Evolutionary conservation across 2,888 invertebrate genomes (phyloP), one percentile per base, ranked within the genome.

Genomic region (Andrena hattorfiana): DNA sequence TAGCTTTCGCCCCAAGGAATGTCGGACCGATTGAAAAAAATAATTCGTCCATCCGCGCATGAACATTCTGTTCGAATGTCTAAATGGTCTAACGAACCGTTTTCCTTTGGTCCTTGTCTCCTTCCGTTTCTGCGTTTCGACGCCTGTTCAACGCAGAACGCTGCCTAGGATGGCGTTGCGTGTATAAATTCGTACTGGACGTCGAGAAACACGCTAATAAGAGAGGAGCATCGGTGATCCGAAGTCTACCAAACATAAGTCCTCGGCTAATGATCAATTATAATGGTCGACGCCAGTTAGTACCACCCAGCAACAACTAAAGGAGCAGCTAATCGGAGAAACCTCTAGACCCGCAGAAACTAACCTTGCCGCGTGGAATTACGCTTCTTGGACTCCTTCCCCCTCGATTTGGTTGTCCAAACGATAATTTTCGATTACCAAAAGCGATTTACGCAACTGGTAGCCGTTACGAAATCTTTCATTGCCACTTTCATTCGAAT

Each of bases 31-130:
- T 78, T 32, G 28, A 10, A 67, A 56, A 56, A 69, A 72, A 48
- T 72, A 72, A 42, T 69, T 77, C 48, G 66, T 81, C 60, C 42
- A 42, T 54, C 30, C 64, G 78, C 42, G n/a, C 60, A 67, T 56
- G 62, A 80, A 63, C 62, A 63, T 54, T 80, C 75, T 20, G 49
- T 49, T 54, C 23, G 23, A n/a, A 4, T 5, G 48, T 32, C 23
- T 59, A 42, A 42, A 16, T 42, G 4, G 16, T 16, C 42, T 62
- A 32, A 71, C 66, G 66, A 70, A 54, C 54, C 48, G n/a, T 62
- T 56, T 73, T 35, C 56, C 48, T 66, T 23, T 23, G n/a, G 48
- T 13, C 6, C 28, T 28, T 5, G 30, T 67, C 26, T 32, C 49
- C 16, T 54, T 42, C 56, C n/a, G 42, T 60, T 66, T 67, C 42